A percentile compares a stretch with the other conserved stretches of the same genome.
These are phyloP conservation scores for Manduca sexta DNA, from an alignment of 1,140 invertebrate species.

Conservation along the genomic window DNA sequence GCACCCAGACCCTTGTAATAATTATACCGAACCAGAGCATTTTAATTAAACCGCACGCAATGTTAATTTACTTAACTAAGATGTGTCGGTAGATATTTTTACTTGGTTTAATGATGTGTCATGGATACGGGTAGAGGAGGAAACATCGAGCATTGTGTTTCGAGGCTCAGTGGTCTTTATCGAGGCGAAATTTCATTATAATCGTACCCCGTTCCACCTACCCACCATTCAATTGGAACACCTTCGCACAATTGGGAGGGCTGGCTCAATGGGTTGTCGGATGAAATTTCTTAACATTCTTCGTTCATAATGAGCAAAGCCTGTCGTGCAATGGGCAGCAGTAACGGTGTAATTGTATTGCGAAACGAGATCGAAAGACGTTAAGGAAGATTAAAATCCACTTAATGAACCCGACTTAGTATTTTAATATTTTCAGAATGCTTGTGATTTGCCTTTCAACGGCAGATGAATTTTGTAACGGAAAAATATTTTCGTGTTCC, in stretches of 20 bases:
- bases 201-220: constrained; percentile 58
- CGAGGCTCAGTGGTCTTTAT: constrained; percentile 65
- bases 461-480: background rate
- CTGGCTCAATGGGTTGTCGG: constrained; percentile 67
- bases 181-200: constrained; percentile 70
- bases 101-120: constrained; percentile 60
- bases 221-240: constrained; percentile 69
- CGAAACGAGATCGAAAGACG: constrained; percentile 65
- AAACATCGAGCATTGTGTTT: constrained; percentile 71
- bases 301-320: constrained; percentile 61
- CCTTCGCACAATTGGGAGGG: constrained; percentile 68
- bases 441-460: background rate
- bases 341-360: constrained; percentile 68
- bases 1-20: constrained; percentile 1
- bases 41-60: constrained; percentile 3
- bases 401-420: constrained; percentile 57
- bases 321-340: constrained; percentile 63
- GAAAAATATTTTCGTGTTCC: background rate
- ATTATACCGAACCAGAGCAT: background rate
- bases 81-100: constrained; percentile 67
- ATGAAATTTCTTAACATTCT: constrained; percentile 72
- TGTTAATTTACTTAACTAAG: constrained; percentile 56
- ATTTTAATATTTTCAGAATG: constrained; percentile 14
- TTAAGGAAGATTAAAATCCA: constrained; percentile 62
- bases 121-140: constrained; percentile 65